These are phyloP conservation scores for Metridium senile DNA, from an alignment of 92 coral and sea anemone species.

Conservation along the genomic window DNA sequence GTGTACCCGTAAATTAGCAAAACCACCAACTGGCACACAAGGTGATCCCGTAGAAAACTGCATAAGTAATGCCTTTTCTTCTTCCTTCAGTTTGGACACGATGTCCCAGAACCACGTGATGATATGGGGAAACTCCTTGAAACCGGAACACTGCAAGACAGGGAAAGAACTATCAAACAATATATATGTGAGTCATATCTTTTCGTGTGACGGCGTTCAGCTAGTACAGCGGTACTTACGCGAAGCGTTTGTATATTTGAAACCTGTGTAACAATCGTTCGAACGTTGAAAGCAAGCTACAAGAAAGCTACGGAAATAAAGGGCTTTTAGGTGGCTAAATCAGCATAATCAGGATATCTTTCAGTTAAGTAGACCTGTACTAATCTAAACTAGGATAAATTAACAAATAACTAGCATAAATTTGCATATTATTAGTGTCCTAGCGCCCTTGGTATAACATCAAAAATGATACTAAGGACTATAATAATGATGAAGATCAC, in stretches of 20 bases:
- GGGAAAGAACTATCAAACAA: neutral
- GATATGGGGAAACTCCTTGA: slow-evolving; percentile 30
- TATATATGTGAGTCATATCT: neutral
- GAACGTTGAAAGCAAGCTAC: no score
- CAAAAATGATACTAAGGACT: neutral
- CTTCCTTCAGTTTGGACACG: slow-evolving; percentile 77
- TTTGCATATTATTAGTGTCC: no score
- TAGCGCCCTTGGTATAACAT: no score
- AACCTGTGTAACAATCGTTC: no score
- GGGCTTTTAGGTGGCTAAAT: no score
- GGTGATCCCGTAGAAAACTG: slow-evolving; percentile 95
- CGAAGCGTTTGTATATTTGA: no score
- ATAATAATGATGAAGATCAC: neutral
- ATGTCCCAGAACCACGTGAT: slow-evolving; percentile 89
- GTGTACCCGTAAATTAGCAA: slow-evolving; percentile 86
- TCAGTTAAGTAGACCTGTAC: no score
- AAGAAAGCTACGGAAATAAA: no score
- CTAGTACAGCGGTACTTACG: no score
- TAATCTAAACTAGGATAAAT: no score
- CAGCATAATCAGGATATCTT: no score
- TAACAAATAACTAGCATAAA: no score
- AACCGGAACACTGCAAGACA: slow-evolving; percentile 44
- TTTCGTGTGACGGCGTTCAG: neutral
- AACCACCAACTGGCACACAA: slow-evolving; percentile 93
- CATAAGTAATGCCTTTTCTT: slow-evolving; percentile 88